These are phyloP conservation scores for Triplophysa tibetana DNA, from an alignment of 2,113 vertebrate genomes.

Conservation along the genomic window DNA sequence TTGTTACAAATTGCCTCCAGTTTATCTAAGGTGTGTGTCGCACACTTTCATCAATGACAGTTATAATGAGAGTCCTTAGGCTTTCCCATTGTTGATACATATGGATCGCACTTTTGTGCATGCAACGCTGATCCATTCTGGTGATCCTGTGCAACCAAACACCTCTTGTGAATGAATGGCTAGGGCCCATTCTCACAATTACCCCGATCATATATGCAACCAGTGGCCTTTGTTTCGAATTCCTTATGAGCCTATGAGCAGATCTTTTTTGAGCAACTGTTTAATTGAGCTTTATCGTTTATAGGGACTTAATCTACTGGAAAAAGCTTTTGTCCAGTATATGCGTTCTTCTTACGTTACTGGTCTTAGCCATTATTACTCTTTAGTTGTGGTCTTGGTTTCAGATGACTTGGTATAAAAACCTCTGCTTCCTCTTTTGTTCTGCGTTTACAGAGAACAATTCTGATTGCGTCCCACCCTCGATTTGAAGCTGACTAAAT, in stretches of 20 bases:
- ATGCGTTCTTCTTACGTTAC: neutral
- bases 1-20: neutral
- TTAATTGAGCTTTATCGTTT: too few species aligned
- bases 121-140: neutral
- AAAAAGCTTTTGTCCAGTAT: neutral
- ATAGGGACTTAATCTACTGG: neutral
- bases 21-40: neutral
- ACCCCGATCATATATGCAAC: too few species aligned
- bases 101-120: too few species aligned
- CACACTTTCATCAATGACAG: neutral
- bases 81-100: neutral
- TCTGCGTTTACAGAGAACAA: neutral
- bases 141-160: too few species aligned
- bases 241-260: neutral
- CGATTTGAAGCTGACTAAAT: neutral
- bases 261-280: neutral
- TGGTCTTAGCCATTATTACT: neutral
- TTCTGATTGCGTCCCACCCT: neutral
- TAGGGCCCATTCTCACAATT: too few species aligned
- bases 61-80: neutral
- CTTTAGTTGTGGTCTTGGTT: neutral
- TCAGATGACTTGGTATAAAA: constrained; percentile 2
- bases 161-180: too few species aligned
- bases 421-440: neutral
- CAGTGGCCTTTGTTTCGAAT: too few species aligned